Base-by-base conservation (phyloP, 2,888 invertebrate species). In the Caenorhabditis sinica region DNA sequence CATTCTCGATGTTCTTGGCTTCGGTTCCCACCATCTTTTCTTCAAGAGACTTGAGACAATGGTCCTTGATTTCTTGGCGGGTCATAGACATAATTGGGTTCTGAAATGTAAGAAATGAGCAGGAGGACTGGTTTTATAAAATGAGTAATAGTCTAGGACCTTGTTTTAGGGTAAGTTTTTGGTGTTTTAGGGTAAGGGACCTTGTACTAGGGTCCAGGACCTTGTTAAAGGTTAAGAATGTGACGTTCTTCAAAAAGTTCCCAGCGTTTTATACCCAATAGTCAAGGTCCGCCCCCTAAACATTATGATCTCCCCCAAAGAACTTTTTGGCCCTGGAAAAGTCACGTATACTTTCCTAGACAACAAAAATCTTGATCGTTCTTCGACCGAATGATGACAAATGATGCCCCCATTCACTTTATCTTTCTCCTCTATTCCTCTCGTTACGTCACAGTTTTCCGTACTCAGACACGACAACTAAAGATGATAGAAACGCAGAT, bases 31-130 rank as follows among this genome's bases (percentile, higher is more conserved):
- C 84, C 68, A 85, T 80, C 60, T 83, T 75, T 17, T 75, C 58
- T 20, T 87, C 85, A 11, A 90, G 75, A n/a, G 90, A 89, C 36
- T 84, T 77, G 49, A 85, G 86, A 76, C 85, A 89, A 28, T 81
- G 81, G 25, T 81, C 77, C 30, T 68, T 73, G 69, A 86, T 73
- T 68, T 88, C 77, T 61, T 86, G 23, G 20, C 88, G 86, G 15
- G 76, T 61, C 58, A 83, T 40, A 45, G 85, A 73, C 87, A 85
- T 87, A 51, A 36, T 36, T 4, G 33, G 33, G 9, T 36, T 36
- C 33, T 36, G 33, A 9, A 36, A 36, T 33, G 30, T 9, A 23
- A 28, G 17, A 49, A 17, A 28, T 40, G 9, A 15, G 15, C 25
- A 25, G n/a, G n/a, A 56, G 11, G 43, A 36, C 17, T 30, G 30